These are phyloP conservation scores for Trichoplusia ni DNA, from an alignment of 1,140 invertebrate genomes.

Conservation along the genomic window DNA sequence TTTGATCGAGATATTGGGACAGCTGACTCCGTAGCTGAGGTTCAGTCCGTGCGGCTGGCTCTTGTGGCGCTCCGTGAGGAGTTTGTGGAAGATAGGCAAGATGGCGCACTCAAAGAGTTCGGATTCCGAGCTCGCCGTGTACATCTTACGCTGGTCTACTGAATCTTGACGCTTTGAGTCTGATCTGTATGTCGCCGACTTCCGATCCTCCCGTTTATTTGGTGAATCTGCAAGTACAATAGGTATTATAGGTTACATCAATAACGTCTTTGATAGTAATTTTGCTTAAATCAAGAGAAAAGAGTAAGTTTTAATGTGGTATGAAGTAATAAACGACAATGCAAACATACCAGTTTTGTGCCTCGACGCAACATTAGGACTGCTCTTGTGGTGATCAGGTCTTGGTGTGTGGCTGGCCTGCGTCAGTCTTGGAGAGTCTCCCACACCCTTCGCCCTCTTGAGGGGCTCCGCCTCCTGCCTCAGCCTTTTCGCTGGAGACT, in stretches of 20 bases:
- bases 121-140: conserved; percentile 91
- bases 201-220: conserved; percentile 66
- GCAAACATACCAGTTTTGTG: conserved; percentile 60
- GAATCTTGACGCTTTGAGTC: conserved; percentile 75
- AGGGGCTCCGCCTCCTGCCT: conserved; percentile 72
- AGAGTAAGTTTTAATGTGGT: too few species aligned
- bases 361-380: conserved; percentile 75
- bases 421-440: conserved; percentile 65
- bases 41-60: conserved; percentile 84
- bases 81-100: conserved; percentile 94
- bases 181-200: conserved; percentile 66
- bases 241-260: not conserved
- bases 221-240: conserved; percentile 58
- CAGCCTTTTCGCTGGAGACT: conserved; percentile 69
- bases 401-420: conserved; percentile 57
- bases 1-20: conserved; percentile 96
- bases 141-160: conserved; percentile 83
- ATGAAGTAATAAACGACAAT: not conserved
- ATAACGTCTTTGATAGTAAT: not conserved
- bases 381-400: conserved; percentile 73
- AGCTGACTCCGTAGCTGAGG: conserved; percentile 91
- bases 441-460: conserved; percentile 69
- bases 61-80: conserved; percentile 90
- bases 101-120: conserved; percentile 90
- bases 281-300: too few species aligned